Evolutionary conservation across 2,888 invertebrate genomes (phyloP).

Genomic region (Drosophila quinaria): DNA sequence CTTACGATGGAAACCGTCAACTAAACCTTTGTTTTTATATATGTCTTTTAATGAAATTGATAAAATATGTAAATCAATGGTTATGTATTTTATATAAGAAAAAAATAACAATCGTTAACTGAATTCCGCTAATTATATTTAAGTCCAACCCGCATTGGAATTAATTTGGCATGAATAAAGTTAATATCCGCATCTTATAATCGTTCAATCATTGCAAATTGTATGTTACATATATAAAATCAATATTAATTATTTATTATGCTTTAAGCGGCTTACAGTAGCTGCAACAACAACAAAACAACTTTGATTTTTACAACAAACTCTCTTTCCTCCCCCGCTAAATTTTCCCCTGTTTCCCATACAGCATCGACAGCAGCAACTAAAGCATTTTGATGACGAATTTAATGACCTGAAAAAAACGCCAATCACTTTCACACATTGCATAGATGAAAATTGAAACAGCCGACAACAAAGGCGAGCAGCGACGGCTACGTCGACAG

Average conservation of each 20-base stretch:
- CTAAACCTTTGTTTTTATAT: not conserved
- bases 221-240: conserved; percentile 45
- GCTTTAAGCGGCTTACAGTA: conserved; percentile 42
- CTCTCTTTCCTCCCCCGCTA: not conserved
- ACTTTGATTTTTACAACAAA: conserved; percentile 21
- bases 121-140: not conserved
- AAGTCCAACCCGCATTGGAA: not conserved
- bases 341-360: conserved; percentile 8
- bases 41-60: not conserved
- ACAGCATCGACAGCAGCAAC: conserved; percentile 11
- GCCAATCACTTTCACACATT: conserved; percentile 76
- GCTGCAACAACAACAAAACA: conserved; percentile 8
- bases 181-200: conserved; percentile 14
- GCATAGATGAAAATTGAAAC: conserved; percentile 75
- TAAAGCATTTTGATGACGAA: conserved; percentile 66
- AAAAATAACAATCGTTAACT: not conserved
- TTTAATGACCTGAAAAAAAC: conserved; percentile 75
- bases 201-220: conserved; percentile 34
- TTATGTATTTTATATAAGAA: not conserved
- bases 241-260: conserved; percentile 62
- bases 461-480: conserved; percentile 61
- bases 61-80: not conserved
- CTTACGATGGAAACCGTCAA: not conserved
- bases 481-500: conserved; percentile 40
- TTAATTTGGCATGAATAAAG: not conserved